A percentile compares a stretch with the other conserved stretches of the same genome.
phyloP scores from a whole-genome alignment of 2,797 vertebrate genomes.

The Periophthalmus magnuspinnatus region DNA sequence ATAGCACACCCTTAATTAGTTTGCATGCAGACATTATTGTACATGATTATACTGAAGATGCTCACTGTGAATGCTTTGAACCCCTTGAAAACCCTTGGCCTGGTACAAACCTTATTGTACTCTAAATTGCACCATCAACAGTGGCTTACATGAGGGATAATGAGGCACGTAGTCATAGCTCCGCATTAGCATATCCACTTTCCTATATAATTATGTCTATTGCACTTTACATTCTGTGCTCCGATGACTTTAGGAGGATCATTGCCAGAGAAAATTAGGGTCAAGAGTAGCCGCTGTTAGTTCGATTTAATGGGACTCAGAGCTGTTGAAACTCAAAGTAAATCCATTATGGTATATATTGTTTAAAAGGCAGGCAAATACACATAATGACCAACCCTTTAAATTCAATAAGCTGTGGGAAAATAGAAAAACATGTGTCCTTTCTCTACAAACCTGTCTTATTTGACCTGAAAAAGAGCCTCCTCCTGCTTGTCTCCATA shows the following conservation, averaged over 20 bases:
- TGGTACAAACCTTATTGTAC: neutral
- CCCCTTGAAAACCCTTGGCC: neutral
- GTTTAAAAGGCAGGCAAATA: too few species aligned
- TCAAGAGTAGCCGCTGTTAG: neutral
- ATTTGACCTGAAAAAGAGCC: too few species aligned
- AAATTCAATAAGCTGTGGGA: too few species aligned
- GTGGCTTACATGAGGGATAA: neutral
- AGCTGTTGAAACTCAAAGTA: neutral
- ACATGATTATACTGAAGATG: neutral
- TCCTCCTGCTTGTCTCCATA: too few species aligned
- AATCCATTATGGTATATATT: neutral
- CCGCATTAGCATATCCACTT: conserved; percentile 17
- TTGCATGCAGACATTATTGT: too few species aligned
- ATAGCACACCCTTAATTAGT: too few species aligned
- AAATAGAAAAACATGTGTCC: too few species aligned
- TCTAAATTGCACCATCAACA: conserved; percentile 9
- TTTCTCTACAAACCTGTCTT: too few species aligned
- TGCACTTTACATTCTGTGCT: neutral
- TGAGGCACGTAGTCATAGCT: conserved; percentile 12
- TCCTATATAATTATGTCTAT: conserved; percentile 11
- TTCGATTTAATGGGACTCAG: neutral
- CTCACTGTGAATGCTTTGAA: too few species aligned
- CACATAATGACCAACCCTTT: too few species aligned
- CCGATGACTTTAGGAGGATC: neutral
- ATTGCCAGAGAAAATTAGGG: neutral